A percentile compares a stretch with the other conserved stretches of the same genome.
Evolutionary conservation across 2,888 invertebrate genomes (phyloP).

Genomic region (Pyrocoelia pectoralis): DNA sequence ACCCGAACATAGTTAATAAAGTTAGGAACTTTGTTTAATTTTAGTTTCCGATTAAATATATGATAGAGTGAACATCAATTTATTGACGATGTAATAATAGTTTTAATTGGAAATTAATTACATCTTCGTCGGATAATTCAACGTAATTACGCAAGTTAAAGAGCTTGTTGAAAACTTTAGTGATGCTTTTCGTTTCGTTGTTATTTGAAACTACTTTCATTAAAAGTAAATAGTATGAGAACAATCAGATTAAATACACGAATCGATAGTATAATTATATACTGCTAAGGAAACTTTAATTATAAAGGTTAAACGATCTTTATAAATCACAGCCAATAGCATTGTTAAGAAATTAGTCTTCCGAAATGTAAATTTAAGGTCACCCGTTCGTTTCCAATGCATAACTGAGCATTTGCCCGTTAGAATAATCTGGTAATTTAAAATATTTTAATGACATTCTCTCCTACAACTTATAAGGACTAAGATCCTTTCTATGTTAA

Average conservation of each 20-base stretch:
- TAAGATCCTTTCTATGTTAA: constrained; percentile 23
- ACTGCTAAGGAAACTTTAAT: constrained; percentile 6
- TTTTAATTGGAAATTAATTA: constrained; percentile 18
- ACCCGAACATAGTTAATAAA: constrained; percentile 16
- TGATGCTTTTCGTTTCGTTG: not conserved
- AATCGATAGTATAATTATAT: constrained; percentile 10
- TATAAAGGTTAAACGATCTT: constrained; percentile 15
- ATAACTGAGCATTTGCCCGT: not conserved
- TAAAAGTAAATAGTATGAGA: not conserved
- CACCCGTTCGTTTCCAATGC: constrained; percentile 5
- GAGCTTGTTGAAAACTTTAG: not conserved
- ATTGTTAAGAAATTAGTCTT: constrained; percentile 18
- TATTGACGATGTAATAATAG: constrained; percentile 21
- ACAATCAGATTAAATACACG: not conserved
- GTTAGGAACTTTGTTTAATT: constrained; percentile 17
- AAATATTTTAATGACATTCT: constrained; percentile 18
- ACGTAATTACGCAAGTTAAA: not conserved
- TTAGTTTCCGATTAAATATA: constrained; percentile 20
- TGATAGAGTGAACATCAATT: constrained; percentile 19
- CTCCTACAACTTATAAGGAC: constrained; percentile 17
- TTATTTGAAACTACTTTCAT: constrained; percentile 1
- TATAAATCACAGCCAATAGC: constrained; percentile 13
- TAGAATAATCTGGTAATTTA: not conserved
- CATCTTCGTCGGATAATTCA: not conserved
- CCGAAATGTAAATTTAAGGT: constrained; percentile 14